Evolutionary conservation across 2,888 invertebrate genomes (phyloP).

Genomic region (Sturmia bella): DNA sequence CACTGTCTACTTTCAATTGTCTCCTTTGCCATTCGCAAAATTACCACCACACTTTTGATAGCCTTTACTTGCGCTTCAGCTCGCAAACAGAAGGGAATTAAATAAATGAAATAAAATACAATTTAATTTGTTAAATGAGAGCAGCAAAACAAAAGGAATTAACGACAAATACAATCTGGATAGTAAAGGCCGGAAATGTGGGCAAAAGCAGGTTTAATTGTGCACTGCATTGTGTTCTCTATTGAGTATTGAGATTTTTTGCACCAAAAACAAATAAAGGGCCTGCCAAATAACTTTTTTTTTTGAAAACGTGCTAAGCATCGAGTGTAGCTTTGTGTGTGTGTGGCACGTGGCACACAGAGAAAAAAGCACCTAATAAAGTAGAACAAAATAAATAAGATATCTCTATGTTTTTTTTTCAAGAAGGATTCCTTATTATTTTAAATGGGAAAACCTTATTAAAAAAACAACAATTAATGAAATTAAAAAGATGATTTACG

Average conservation of each 20-base stretch:
- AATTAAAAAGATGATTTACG: too few species aligned
- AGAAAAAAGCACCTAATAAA: too few species aligned
- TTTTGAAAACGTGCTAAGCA: too few species aligned
- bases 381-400: too few species aligned
- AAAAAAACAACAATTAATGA: too few species aligned
- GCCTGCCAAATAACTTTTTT: too few species aligned
- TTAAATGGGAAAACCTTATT: too few species aligned
- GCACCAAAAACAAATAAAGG: neutral
- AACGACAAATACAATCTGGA: slow-evolving; percentile 35
- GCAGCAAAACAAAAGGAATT: slow-evolving; percentile 60
- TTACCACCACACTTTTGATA: neutral
- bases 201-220: neutral
- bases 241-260: neutral
- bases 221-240: neutral
- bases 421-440: too few species aligned
- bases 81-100: slow-evolving; percentile 69
- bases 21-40: neutral
- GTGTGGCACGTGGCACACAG: too few species aligned
- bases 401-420: too few species aligned
- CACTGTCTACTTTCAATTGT: slow-evolving; percentile 63
- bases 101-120: slow-evolving; percentile 66
- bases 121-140: slow-evolving; percentile 69
- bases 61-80: neutral
- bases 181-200: neutral
- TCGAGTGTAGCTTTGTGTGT: too few species aligned